Percentiles rank a stretch among this genome's conserved stretches.
Conservation (phyloP, 2,113 vertebrate genomes). For the Nibea coibor region DNA sequence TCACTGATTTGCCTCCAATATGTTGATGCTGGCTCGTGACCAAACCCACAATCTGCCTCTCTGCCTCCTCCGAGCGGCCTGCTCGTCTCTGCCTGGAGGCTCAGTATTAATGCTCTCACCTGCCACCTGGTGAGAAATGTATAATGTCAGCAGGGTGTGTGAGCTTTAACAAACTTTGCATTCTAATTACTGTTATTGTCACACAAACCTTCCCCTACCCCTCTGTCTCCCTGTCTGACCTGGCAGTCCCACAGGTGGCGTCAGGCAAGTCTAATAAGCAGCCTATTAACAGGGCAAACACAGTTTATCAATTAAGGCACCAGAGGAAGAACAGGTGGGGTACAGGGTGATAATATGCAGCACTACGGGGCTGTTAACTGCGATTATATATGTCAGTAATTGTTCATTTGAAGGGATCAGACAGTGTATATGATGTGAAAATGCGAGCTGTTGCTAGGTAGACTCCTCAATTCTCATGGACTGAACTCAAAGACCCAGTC, state of each 20-base stretch:
- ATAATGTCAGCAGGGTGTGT: conserved; percentile 62
- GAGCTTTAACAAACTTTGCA: conserved; percentile 62
- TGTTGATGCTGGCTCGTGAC: conserved; percentile 57
- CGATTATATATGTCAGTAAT: conserved; percentile 60
- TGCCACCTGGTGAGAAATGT: conserved; percentile 66
- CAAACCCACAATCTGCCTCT: conserved; percentile 57
- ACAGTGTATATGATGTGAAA: conserved; percentile 9
- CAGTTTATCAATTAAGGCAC: conserved; percentile 77
- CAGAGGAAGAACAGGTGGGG: conserved; percentile 62
- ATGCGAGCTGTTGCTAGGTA: conserved; percentile 32
- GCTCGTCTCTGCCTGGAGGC: conserved; percentile 49
- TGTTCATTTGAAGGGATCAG: conserved; percentile 39
- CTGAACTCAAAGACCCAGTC: conserved; percentile 17
- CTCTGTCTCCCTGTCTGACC: conserved; percentile 56
- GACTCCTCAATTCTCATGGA: neutral
- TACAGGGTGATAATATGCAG: conserved; percentile 53
- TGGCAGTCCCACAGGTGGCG: conserved; percentile 59
- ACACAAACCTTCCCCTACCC: conserved; percentile 2
- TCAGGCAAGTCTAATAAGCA: conserved; percentile 68
- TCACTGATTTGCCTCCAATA: conserved; percentile 62
- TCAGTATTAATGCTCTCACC: conserved; percentile 58
- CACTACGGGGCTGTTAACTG: conserved; percentile 35
- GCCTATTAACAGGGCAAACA: conserved; percentile 71
- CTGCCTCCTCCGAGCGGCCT: conserved; percentile 41
- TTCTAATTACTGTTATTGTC: conserved; percentile 71